phyloP scores from a whole-genome alignment of 2,113 vertebrate genomes.

The Crypturellus undulatus region DNA sequence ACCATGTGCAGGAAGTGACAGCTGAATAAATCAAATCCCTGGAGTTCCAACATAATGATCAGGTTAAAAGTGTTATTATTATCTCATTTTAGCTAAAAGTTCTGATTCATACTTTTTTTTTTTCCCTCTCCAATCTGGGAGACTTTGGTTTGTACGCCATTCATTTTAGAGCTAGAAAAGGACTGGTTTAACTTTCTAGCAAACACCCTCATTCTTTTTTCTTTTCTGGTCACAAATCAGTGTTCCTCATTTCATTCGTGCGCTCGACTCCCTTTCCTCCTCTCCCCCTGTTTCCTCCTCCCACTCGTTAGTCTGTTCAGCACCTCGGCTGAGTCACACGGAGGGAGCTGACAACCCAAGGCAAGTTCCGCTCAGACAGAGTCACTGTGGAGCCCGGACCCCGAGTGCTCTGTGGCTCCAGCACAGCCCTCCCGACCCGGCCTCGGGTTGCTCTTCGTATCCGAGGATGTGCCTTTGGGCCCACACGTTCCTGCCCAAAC shows the following conservation, averaged over 20 bases:
- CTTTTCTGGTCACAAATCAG: slow-evolving; percentile 1
- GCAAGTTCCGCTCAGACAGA: slow-evolving; percentile 26
- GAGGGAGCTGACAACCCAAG: slow-evolving; percentile 57
- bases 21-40: slow-evolving; percentile 44
- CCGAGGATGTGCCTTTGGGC: background rate
- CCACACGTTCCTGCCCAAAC: fast-evolving
- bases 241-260: slow-evolving; percentile 25
- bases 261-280: slow-evolving; percentile 56
- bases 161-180: slow-evolving; percentile 6
- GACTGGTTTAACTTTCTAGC: slow-evolving; percentile 13
- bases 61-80: slow-evolving; percentile 37
- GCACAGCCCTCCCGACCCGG: background rate
- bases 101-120: background rate
- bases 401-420: background rate
- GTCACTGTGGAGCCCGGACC: slow-evolving; percentile 15
- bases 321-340: slow-evolving; percentile 59
- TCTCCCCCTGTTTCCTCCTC: slow-evolving; percentile 49
- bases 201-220: background rate
- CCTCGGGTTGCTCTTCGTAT: background rate
- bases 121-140: background rate
- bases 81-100: slow-evolving; percentile 22
- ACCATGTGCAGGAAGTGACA: slow-evolving; percentile 2
- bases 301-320: slow-evolving; percentile 65
- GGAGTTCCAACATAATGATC: background rate
- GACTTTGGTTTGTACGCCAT: background rate